These are phyloP conservation scores for Dicranocentrus wangi DNA, from an alignment of 2,888 invertebrate species.

Conservation along the genomic window DNA sequence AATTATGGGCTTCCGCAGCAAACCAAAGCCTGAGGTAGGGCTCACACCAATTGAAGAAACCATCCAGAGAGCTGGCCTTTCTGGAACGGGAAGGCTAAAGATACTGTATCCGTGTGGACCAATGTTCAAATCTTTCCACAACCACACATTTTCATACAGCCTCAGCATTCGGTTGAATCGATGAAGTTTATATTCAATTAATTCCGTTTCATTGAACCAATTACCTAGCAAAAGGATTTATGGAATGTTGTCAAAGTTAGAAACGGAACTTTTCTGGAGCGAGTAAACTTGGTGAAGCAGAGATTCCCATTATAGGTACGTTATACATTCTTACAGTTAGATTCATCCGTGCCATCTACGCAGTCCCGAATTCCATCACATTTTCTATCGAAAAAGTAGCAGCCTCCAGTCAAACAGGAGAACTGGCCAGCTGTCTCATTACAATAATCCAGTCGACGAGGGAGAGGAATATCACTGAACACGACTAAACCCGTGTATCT, in stretches of 20 bases:
- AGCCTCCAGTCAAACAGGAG: slow-evolving; percentile 85
- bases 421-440: slow-evolving; percentile 83
- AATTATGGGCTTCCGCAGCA: slow-evolving; percentile 85
- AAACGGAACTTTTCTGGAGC: slow-evolving; percentile 8
- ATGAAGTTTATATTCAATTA: slow-evolving; percentile 85
- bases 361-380: slow-evolving; percentile 88
- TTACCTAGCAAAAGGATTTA: slow-evolving; percentile 76
- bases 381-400: slow-evolving; percentile 83
- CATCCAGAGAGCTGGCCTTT: slow-evolving; percentile 92
- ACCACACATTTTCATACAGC: slow-evolving; percentile 95
- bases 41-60: slow-evolving; percentile 94
- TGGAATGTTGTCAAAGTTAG: not conserved
- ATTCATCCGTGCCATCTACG: slow-evolving; percentile 89
- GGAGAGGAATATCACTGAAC: slow-evolving; percentile 89
- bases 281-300: not conserved
- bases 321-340: slow-evolving; percentile 79
- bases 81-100: slow-evolving; percentile 89
- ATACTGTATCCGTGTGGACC: slow-evolving; percentile 92
- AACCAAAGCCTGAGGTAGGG: slow-evolving; percentile 88
- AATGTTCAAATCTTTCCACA: slow-evolving; percentile 95
- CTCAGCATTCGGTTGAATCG: slow-evolving; percentile 91
- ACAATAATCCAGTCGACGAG: slow-evolving; percentile 82
- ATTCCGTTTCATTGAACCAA: slow-evolving; percentile 81
- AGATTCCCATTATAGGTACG: not conserved
- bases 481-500: slow-evolving; percentile 86